Conservation (phyloP, 2,888 invertebrate species). For the Mesoligia furuncula region DNA sequence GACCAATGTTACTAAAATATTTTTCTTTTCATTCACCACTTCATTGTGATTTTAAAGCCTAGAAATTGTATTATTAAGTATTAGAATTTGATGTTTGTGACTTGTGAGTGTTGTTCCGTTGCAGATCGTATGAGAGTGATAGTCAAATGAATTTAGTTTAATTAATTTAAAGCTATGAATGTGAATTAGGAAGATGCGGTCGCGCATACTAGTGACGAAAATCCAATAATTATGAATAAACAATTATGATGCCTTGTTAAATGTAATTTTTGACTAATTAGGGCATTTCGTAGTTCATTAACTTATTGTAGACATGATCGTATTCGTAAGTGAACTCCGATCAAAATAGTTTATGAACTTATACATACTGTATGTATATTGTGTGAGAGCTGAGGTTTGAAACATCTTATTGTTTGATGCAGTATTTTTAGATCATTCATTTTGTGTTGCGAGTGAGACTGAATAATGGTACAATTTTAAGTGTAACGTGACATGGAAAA, state of each 20-base stretch:
- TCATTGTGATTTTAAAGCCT: conserved; percentile 88
- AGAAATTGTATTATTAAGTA: conserved; percentile 90
- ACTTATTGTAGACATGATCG: conserved; percentile 88
- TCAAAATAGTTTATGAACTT: conserved; percentile 84
- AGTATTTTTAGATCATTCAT: conserved; percentile 89
- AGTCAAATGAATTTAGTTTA: conserved; percentile 89
- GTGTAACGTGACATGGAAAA: conserved; percentile 80
- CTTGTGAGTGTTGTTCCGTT: conserved; percentile 84
- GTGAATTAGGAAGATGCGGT: conserved; percentile 89
- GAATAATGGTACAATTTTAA: conserved; percentile 88
- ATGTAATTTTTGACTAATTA: conserved; percentile 88
- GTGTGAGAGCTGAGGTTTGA: conserved; percentile 74
- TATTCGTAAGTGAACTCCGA: conserved; percentile 84
- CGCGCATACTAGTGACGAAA: conserved; percentile 90
- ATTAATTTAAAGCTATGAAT: conserved; percentile 88
- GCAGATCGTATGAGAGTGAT: conserved; percentile 86
- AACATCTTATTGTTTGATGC: conserved; percentile 84
- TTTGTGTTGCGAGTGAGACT: conserved; percentile 88
- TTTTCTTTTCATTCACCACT: conserved; percentile 84
- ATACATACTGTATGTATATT: conserved; percentile 76
- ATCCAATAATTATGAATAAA: conserved; percentile 89
- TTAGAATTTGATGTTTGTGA: conserved; percentile 88
- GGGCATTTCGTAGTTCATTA: conserved; percentile 89
- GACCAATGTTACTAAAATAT: conserved; percentile 83
- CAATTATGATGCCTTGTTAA: conserved; percentile 87